These are phyloP conservation scores for Cephus pygmeus DNA, from an alignment of 2,888 invertebrate species.

Conservation along the genomic window DNA sequence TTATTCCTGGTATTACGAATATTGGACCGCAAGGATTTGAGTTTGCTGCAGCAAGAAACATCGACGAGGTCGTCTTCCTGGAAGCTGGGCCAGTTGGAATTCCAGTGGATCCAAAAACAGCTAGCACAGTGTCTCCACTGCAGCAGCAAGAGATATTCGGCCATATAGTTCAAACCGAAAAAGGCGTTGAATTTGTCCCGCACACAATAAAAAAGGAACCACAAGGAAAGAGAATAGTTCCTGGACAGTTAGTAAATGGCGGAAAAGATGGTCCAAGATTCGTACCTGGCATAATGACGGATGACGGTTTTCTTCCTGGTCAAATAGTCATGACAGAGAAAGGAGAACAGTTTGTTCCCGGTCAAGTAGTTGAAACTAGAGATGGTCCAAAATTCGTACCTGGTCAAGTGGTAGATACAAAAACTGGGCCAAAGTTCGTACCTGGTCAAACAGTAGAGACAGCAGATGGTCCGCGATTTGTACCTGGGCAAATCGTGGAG, in stretches of 20 bases:
- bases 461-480: conserved; percentile 78
- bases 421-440: conserved; percentile 74
- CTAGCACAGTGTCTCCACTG: conserved; percentile 66
- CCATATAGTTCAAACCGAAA: conserved; percentile 74
- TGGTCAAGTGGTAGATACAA: conserved; percentile 80
- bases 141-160: conserved; percentile 70
- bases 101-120: conserved; percentile 69
- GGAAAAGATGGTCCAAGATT: conserved; percentile 74
- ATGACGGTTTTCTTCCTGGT: conserved; percentile 76
- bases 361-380: conserved; percentile 78
- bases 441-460: conserved; percentile 81
- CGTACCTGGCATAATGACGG: conserved; percentile 77
- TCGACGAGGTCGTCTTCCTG: conserved; percentile 70
- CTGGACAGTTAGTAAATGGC: conserved; percentile 74
- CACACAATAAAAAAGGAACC: conserved; percentile 66
- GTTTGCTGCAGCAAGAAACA: conserved; percentile 72
- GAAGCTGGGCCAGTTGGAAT: conserved; percentile 70
- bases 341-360: conserved; percentile 78
- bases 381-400: conserved; percentile 80
- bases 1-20: conserved; percentile 72
- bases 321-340: conserved; percentile 77
- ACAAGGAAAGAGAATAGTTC: conserved; percentile 72
- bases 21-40: conserved; percentile 68
- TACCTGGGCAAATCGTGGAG: conserved; percentile 82
- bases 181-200: conserved; percentile 76